phyloP scores from a whole-genome alignment of 2,888 invertebrate genomes.

The Mantis religiosa region DNA sequence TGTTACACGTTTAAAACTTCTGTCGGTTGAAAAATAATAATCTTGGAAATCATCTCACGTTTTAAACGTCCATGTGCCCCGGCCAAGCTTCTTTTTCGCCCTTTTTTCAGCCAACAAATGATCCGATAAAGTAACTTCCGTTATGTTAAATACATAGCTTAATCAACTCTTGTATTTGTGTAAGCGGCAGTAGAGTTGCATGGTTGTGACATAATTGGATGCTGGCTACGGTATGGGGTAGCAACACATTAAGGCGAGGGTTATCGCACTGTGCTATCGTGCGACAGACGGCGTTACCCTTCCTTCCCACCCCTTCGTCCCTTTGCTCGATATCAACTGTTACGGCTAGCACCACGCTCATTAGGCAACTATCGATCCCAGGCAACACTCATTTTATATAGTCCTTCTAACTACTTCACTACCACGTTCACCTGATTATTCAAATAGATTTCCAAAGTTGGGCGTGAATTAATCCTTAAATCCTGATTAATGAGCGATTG shows the following conservation, averaged over 20 bases:
- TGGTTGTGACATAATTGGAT: not conserved
- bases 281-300: not conserved
- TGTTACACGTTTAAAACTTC: not conserved
- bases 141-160: slow-evolving; percentile 6
- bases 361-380: slow-evolving; percentile 7
- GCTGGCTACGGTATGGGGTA: not conserved
- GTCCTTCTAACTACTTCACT: not conserved
- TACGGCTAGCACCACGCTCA: slow-evolving; percentile 10
- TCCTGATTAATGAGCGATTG: not conserved
- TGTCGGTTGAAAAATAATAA: not conserved
- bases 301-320: not conserved
- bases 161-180: slow-evolving; percentile 1
- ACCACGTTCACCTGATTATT: not conserved
- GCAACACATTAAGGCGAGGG: not conserved
- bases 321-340: not conserved
- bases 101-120: not conserved
- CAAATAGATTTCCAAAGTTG: not conserved
- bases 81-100: not conserved
- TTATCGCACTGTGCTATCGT: slow-evolving; percentile 6
- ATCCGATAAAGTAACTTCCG: not conserved
- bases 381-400: not conserved
- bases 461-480: not conserved
- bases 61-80: not conserved
- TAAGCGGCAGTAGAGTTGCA: not conserved
- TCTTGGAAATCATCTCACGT: not conserved